Evolutionary conservation across 2,888 invertebrate species (phyloP).

Genomic region (Xestia c-nigrum): DNA sequence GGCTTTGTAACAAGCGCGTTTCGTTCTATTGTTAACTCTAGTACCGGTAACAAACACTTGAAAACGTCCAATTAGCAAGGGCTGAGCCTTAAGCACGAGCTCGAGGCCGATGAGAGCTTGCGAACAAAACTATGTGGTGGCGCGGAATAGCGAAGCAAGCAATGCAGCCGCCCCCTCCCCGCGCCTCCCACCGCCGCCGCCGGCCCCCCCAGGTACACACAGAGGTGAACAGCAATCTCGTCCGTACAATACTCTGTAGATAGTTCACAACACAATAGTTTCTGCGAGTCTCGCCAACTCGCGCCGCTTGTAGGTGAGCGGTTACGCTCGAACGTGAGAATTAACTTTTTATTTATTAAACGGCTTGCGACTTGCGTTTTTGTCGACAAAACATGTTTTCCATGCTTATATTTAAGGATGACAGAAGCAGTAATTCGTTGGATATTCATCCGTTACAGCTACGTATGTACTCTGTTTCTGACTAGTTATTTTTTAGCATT

Average conservation of each 20-base stretch:
- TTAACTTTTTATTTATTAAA: constrained; percentile 60
- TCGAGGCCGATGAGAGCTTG: constrained; percentile 83
- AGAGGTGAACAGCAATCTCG: constrained; percentile 84
- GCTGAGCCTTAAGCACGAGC: constrained; percentile 82
- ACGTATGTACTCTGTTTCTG: not conserved
- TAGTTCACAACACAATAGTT: constrained; percentile 77
- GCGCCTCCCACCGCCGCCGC: constrained; percentile 60
- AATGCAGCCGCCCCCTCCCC: constrained; percentile 72
- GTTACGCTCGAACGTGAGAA: constrained; percentile 61
- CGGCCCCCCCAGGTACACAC: constrained; percentile 76
- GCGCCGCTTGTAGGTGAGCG: constrained; percentile 65
- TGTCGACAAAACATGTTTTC: constrained; percentile 27
- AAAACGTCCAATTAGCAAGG: constrained; percentile 83
- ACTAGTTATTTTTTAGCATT: constrained; percentile 10
- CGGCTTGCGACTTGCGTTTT: constrained; percentile 17
- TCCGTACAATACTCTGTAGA: constrained; percentile 78
- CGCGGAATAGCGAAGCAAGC: constrained; percentile 81
- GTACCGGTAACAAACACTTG: constrained; percentile 74
- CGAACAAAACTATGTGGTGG: constrained; percentile 88
- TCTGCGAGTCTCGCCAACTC: constrained; percentile 72
- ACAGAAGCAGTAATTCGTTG: constrained; percentile 1
- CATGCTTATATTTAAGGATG: constrained; percentile 17
- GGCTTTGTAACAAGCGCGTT: constrained; percentile 65
- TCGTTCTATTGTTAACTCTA: constrained; percentile 72
- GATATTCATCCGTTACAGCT: constrained; percentile 9